phyloP scores from a whole-genome alignment of 1,140 invertebrate species.

The Cydia strobilella region DNA sequence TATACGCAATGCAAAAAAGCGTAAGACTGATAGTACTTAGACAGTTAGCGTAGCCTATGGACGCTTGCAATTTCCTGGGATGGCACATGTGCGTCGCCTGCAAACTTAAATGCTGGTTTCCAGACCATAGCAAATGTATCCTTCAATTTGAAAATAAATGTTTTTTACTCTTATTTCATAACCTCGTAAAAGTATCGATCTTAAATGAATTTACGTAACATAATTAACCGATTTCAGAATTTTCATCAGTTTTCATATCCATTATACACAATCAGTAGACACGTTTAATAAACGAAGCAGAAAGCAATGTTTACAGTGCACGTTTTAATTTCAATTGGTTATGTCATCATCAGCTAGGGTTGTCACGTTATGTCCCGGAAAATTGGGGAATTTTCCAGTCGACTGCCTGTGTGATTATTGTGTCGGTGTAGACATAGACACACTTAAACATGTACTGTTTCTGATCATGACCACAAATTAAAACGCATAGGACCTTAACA shows the following conservation, averaged over 20 bases:
- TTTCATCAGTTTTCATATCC: not conserved
- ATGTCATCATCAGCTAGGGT: conserved; percentile 21
- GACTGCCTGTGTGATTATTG: not conserved
- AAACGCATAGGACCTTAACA: too few relatives aligned
- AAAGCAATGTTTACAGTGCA: conserved; percentile 27
- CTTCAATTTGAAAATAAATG: not conserved
- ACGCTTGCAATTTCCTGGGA: not conserved
- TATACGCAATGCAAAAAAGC: too few relatives aligned
- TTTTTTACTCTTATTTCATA: not conserved
- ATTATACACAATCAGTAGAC: not conserved
- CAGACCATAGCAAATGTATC: not conserved
- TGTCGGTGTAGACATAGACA: not conserved
- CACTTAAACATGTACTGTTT: not conserved
- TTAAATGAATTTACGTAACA: not conserved
- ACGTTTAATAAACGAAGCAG: conserved; percentile 15
- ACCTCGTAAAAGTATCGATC: not conserved
- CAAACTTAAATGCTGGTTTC: not conserved
- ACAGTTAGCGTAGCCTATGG: not conserved
- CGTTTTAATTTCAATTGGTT: conserved; percentile 26
- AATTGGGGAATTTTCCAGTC: conserved; percentile 15
- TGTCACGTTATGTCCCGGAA: not conserved
- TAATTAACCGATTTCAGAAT: not conserved
- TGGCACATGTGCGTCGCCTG: not conserved
- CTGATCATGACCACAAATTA: too few relatives aligned
- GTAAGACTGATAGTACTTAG: too few relatives aligned